These are phyloP conservation scores for Bubo blakistoni DNA, from an alignment of 2,113 vertebrate species.

Conservation along the genomic window DNA sequence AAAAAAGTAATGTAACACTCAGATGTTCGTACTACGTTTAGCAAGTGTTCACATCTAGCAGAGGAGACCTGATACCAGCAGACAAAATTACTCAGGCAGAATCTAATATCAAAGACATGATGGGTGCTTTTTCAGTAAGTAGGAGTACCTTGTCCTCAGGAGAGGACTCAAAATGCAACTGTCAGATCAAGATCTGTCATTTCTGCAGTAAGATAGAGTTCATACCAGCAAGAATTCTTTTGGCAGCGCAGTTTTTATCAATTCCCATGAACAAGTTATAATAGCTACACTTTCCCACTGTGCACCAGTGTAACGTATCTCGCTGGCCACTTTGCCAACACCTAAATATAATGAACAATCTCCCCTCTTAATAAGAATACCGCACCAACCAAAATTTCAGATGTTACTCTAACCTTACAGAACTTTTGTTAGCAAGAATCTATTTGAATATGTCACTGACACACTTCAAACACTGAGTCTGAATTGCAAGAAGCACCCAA, in stretches of 20 bases:
- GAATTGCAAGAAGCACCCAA: neutral
- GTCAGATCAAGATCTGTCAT: neutral
- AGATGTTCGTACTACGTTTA: neutral
- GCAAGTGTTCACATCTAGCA: neutral
- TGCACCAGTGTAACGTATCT: neutral
- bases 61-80: neutral
- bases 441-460: neutral
- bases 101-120: neutral
- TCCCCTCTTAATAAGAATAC: neutral
- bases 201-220: neutral
- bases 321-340: neutral
- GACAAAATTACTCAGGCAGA: neutral
- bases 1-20: neutral
- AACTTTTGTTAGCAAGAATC: neutral
- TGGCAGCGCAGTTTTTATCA: neutral
- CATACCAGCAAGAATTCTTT: neutral
- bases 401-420: neutral
- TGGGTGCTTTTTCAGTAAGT: neutral
- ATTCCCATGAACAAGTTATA: neutral
- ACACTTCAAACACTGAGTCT: neutral
- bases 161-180: neutral
- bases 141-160: neutral
- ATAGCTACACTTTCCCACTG: neutral
- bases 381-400: neutral
- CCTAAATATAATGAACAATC: neutral